phyloP scores from a whole-genome alignment of 1,140 invertebrate genomes.

The Leptinotarsa undecemlineata region DNA sequence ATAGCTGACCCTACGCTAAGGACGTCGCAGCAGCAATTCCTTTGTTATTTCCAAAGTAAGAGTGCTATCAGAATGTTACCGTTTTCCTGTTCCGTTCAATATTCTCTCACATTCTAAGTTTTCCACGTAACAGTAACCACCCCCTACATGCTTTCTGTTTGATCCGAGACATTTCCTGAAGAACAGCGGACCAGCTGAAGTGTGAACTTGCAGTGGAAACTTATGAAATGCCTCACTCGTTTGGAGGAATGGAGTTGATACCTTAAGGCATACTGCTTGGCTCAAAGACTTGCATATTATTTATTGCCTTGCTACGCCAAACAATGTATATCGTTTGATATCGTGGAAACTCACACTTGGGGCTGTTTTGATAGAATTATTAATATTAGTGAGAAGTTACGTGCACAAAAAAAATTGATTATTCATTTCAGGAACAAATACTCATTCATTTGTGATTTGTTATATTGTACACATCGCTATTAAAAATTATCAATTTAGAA shows the following conservation, averaged over 20 bases:
- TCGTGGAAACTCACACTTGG: conserved; percentile 23
- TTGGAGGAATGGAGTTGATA: conserved; percentile 48
- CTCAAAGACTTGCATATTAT: conserved; percentile 58
- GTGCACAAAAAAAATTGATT: background rate
- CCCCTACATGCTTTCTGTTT: conserved; percentile 58
- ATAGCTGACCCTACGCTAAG: conserved; percentile 49
- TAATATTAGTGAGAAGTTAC: background rate
- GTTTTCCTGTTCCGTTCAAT: background rate
- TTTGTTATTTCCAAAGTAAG: conserved; percentile 53
- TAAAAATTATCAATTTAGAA: too few species aligned
- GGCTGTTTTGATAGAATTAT: conserved; percentile 19
- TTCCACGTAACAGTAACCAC: conserved; percentile 53
- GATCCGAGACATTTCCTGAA: conserved; percentile 56
- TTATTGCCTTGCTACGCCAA: conserved; percentile 56
- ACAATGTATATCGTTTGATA: conserved; percentile 51
- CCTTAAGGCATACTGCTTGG: conserved; percentile 54
- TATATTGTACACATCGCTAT: too few species aligned
- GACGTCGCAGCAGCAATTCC: conserved; percentile 53
- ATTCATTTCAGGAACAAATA: too few species aligned
- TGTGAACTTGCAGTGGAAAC: background rate
- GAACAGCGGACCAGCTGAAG: conserved; percentile 39
- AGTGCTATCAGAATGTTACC: conserved; percentile 39
- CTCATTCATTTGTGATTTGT: too few species aligned
- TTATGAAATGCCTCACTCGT: background rate
- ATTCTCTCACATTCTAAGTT: conserved; percentile 42